Evolutionary conservation across 2,113 vertebrate species (phyloP).

Genomic region (Electrona antarctica): DNA sequence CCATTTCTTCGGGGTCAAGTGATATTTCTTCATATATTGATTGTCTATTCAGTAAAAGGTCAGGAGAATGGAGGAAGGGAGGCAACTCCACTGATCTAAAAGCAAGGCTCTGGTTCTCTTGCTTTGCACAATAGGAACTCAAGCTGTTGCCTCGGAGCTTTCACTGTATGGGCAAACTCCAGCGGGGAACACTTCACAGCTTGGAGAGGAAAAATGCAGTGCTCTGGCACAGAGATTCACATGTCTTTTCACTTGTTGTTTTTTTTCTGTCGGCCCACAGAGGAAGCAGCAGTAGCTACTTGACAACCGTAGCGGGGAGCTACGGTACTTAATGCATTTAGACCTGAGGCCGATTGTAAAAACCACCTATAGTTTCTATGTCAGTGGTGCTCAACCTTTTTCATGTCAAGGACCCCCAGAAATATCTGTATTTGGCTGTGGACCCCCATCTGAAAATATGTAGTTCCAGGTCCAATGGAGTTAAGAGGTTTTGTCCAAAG

Average conservation of each 20-base stretch:
- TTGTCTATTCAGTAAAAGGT: slow-evolving; percentile 1
- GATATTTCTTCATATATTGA: no score
- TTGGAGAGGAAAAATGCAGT: slow-evolving; percentile 39
- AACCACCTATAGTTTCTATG: no score
- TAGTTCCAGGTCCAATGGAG: no score
- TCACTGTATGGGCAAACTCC: slow-evolving; percentile 37
- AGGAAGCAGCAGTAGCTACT: slow-evolving; percentile 64
- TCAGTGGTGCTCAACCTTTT: no score
- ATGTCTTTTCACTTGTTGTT: not conserved
- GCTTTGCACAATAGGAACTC: slow-evolving; percentile 50
- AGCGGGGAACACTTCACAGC: slow-evolving; percentile 44
- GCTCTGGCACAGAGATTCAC: slow-evolving; percentile 49
- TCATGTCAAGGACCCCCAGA: no score
- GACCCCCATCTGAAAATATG: no score
- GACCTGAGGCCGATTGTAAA: no score
- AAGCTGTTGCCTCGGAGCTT: slow-evolving; percentile 52
- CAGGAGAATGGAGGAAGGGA: not conserved
- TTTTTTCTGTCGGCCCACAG: slow-evolving; percentile 48
- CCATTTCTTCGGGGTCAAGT: no score
- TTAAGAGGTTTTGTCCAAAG: no score
- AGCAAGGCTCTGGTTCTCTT: slow-evolving; percentile 28
- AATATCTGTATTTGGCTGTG: no score
- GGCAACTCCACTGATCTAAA: slow-evolving; percentile 44
- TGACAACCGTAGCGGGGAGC: slow-evolving; percentile 56
- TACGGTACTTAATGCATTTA: slow-evolving; percentile 19